Evolutionary conservation across 2,113 vertebrate species (phyloP).

Genomic region (Xiphorhynchus elegans): DNA sequence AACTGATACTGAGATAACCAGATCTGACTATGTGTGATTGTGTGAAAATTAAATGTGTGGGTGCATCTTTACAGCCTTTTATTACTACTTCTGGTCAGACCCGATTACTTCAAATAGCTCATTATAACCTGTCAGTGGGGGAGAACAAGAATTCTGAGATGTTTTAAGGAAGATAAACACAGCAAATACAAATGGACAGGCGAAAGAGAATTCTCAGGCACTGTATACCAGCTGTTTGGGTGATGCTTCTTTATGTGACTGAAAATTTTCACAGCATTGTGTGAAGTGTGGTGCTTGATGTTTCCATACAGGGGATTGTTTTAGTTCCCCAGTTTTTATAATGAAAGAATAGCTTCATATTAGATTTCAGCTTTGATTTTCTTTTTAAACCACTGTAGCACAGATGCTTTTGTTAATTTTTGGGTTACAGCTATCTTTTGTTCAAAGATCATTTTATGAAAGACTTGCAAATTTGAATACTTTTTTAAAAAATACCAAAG

Average conservation of each 20-base stretch:
- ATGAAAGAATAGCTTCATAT: background rate
- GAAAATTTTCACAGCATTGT: background rate
- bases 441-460: slow-evolving; percentile 51
- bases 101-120: background rate
- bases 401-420: background rate
- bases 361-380: background rate
- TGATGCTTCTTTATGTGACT: background rate
- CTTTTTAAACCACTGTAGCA: background rate
- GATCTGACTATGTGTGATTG: background rate
- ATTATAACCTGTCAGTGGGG: slow-evolving; percentile 48
- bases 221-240: background rate
- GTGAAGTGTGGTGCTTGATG: background rate
- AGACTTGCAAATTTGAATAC: slow-evolving; percentile 58
- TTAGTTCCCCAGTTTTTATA: background rate
- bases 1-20: background rate
- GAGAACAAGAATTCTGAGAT: slow-evolving; percentile 64
- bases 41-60: background rate
- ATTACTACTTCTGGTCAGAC: background rate
- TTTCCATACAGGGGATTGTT: background rate
- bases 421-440: background rate
- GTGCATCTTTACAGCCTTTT: background rate
- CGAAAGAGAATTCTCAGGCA: background rate
- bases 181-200: background rate
- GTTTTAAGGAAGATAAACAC: slow-evolving; percentile 46
- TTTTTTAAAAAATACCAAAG: background rate